Percentiles rank a stretch among this genome's conserved stretches.
phyloP scores from a whole-genome alignment of 2,797 vertebrate species.

The Ctenopoma multispine region DNA sequence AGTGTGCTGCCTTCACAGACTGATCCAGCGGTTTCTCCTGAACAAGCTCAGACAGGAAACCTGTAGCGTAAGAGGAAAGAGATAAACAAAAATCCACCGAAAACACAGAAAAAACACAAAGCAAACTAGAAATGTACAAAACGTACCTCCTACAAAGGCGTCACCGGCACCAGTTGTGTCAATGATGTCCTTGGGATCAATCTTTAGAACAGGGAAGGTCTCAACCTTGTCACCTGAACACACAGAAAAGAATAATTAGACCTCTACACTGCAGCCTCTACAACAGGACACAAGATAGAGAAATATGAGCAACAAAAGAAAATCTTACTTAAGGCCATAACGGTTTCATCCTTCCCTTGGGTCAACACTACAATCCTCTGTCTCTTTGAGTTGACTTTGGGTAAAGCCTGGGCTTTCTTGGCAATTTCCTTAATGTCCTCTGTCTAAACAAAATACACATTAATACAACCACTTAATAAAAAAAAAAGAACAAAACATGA shows the following conservation, averaged over 20 bases:
- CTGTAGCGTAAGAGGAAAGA: constrained; percentile 69
- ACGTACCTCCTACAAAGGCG: constrained; percentile 97
- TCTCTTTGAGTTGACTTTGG: constrained; percentile 92
- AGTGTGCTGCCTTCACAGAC: constrained; percentile 94
- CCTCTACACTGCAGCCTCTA: constrained; percentile 40
- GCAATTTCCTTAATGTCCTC: constrained; percentile 94
- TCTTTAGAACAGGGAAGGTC: constrained; percentile 90
- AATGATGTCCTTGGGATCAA: constrained; percentile 92
- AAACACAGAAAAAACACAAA: constrained; percentile 2
- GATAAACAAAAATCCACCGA: constrained; percentile 3
- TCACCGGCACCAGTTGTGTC: constrained; percentile 98
- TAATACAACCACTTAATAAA: constrained; percentile 13
- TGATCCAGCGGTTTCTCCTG: constrained; percentile 88
- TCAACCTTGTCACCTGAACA: constrained; percentile 87
- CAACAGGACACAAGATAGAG: constrained; percentile 18
- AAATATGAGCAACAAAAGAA: not conserved
- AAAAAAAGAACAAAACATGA: not conserved
- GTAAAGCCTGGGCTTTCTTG: constrained; percentile 90
- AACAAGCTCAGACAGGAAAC: constrained; percentile 95
- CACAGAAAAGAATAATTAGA: constrained; percentile 25
- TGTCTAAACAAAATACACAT: constrained; percentile 81
- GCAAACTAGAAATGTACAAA: not conserved
- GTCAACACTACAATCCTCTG: constrained; percentile 92
- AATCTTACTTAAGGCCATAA: constrained; percentile 88
- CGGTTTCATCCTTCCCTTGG: constrained; percentile 92